Evolutionary conservation across 1,140 invertebrate genomes (phyloP), one percentile per base, ranked within the genome.

Genomic region (Acromyrmex echinatior): DNA sequence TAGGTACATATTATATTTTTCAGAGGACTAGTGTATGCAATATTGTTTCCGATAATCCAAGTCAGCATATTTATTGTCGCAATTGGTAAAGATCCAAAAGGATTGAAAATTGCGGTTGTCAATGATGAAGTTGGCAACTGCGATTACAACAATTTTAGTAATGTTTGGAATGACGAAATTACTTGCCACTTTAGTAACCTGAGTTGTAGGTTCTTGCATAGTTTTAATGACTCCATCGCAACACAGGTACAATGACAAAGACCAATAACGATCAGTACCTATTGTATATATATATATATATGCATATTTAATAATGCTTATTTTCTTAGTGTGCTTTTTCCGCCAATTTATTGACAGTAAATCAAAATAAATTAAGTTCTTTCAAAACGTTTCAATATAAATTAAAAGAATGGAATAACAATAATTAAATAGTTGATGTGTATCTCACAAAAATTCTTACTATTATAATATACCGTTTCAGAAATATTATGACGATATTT

Each of bases 31-130:
- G 92, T 97, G 78, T 99, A 99, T 93, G 97, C 98, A 74, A 95
- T 98, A 35, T 88, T 98, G 35, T 97, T 99, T 87, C 98, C 98
- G 1, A 95, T 98, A 3, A 93, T 98, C 7, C 97, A 99, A 96
- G 96, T 98, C n/a, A 95, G 97, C 7, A 95, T 97, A 1, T 99
- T 99, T 93, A 98, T 98, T 94, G 88, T 97, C 49, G 97, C 98
- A 16, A 97, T 99, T 71, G 98, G 98, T 9, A 96, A 96, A 31
- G 97, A 98, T 87, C 98, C 98, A 0, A 96, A 96, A 78, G 96
- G 97, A 58, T 10, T 45, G 39, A 95, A 95, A 18, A 89, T 99
- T 16, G 98, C 96, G 0, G 94, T 99, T 0, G 97, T 98, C 2
- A 98, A 98, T 91, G 94, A 97, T 1, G 98, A 98, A 94, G 95